Conservation (phyloP, 2,113 vertebrate genomes). For the Anthoscopus minutus region DNA sequence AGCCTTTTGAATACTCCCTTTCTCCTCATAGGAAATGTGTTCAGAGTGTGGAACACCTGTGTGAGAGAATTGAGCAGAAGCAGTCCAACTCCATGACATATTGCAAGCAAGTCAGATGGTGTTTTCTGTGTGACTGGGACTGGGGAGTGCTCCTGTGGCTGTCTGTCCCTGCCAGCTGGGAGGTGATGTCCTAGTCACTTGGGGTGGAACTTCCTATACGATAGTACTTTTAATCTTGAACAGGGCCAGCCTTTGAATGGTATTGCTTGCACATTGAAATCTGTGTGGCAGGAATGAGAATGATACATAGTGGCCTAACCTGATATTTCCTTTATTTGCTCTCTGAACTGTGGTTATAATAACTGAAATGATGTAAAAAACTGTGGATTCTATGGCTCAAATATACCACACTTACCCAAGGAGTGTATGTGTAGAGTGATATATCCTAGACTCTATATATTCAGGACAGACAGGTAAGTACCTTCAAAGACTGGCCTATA, state of each 20-base stretch:
- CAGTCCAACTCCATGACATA: accelerated
- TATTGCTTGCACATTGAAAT: background rate
- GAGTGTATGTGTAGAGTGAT: background rate
- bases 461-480: background rate
- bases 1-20: background rate
- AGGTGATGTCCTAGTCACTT: background rate
- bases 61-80: background rate
- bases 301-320: background rate
- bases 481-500: background rate
- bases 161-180: background rate
- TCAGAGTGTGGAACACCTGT: background rate
- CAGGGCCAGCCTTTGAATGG: background rate
- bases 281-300: background rate
- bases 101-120: background rate
- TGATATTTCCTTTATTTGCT: background rate
- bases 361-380: background rate
- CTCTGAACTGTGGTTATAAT: background rate
- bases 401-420: background rate
- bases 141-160: background rate
- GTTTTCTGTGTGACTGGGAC: background rate
- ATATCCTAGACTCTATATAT: background rate
- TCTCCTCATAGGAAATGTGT: background rate
- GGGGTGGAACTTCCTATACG: background rate
- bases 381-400: background rate
- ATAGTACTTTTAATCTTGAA: background rate